Evolutionary conservation across 64 coral and sea anemone species (phyloP), one percentile per base, ranked within the genome.

Genomic region (Astreopora myriophthalma): DNA sequence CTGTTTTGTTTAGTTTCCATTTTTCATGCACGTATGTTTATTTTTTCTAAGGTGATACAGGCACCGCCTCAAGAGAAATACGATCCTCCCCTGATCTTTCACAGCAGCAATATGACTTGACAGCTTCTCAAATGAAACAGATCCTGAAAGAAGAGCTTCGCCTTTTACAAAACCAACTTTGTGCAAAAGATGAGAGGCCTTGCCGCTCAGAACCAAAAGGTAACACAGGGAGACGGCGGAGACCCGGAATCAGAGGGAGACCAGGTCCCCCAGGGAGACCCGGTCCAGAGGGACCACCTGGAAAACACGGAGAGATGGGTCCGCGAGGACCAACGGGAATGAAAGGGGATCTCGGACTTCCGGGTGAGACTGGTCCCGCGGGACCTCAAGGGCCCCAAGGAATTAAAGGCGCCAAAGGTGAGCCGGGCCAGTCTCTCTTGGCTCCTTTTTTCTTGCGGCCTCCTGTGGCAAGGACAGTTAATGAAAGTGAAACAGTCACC

Each of bases 381-480:
- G 80, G 80, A 36, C 80, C 80, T 22, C 26, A 3, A 85, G 83
- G 83, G 9, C 37, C 68, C 38, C 33, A 12, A 25, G 83, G 83
- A 69, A 35, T 68, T 8, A 86, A 86, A 46, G 83, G 83, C 8
- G 63, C 63, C 10, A 34, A 36, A 44, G 83, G 83, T 64, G 80
- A 85, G 28, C 51, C 80, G 24, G 80, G 52, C 24, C 80, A 17
- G 36, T 85, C 55, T 7, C 13, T 35, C 6, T 35, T 58, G 58
- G 48, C 80, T n/a, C 80, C 80, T 23, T 20, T 16, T 19, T 17
- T 85, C 3, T 32, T 64, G 34, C 58, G 36, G 58, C 36, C 3
- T 32, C 80, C 80, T 14, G 19, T 63, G 8, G 27, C 10, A 64
- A 64, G 37, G 14, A 63, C 64, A n/a, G 58, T 85, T 6, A 85